These are phyloP conservation scores for Lampris megalopsis DNA, from an alignment of 2,113 vertebrate genomes.

Conservation along the genomic window DNA sequence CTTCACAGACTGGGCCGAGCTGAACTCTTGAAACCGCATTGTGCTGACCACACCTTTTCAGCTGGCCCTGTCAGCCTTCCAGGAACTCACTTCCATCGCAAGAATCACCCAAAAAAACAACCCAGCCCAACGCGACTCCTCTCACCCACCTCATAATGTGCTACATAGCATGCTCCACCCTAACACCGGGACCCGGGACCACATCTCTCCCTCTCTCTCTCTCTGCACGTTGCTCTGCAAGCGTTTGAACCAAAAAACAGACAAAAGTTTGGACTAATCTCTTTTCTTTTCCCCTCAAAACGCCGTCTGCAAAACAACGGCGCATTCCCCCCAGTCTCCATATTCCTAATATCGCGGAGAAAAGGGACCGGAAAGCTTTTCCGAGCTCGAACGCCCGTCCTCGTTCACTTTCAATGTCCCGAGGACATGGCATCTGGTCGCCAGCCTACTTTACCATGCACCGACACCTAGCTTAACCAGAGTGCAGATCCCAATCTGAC, in stretches of 20 bases:
- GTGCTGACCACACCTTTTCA: constrained; percentile 42
- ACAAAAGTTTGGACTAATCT: too few relatives aligned
- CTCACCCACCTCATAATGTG: neutral
- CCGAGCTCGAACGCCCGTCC: neutral
- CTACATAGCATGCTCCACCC: neutral
- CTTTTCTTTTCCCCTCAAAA: neutral
- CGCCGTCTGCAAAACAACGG: neutral
- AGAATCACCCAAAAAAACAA: constrained; percentile 1
- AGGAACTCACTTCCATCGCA: constrained; percentile 25
- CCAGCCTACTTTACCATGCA: constrained; percentile 20
- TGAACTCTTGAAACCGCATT: constrained; percentile 51
- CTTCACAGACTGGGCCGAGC: constrained; percentile 31
- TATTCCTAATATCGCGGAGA: neutral
- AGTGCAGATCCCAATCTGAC: constrained; percentile 45
- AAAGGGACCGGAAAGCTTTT: neutral
- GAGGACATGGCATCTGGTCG: neutral
- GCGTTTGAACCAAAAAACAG: too few relatives aligned
- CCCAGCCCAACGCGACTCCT: neutral
- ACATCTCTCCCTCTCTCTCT: too few relatives aligned
- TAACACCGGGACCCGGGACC: neutral
- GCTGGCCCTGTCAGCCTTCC: constrained; percentile 28
- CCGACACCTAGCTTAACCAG: constrained; percentile 37
- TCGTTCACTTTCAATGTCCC: neutral
- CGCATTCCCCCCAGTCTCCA: neutral
- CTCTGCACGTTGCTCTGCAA: too few relatives aligned